Evolutionary conservation across 1,140 invertebrate species (phyloP).

Genomic region (Myzus persicae): DNA sequence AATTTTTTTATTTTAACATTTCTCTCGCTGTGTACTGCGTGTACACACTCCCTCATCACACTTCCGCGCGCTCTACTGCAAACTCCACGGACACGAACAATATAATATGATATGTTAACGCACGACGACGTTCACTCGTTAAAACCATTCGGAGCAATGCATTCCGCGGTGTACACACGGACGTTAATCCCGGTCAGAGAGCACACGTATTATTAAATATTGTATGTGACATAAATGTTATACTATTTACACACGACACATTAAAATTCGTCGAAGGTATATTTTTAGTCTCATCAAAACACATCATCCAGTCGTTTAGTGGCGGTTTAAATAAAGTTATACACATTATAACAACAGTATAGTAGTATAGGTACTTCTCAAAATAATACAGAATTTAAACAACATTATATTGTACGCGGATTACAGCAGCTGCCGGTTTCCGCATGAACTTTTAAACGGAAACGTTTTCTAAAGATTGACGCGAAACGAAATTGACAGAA

Average conservation of each 20-base stretch:
- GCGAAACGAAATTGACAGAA: background rate
- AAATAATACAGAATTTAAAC: too few species aligned
- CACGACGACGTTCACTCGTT: background rate
- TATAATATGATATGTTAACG: background rate
- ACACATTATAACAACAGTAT: too few species aligned
- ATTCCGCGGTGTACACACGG: background rate
- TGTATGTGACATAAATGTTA: background rate
- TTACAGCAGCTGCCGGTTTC: too few species aligned
- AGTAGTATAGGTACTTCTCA: too few species aligned
- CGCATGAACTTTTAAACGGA: background rate
- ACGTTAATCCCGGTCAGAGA: background rate
- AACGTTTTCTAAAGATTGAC: background rate
- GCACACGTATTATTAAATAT: background rate
- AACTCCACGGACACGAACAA: background rate
- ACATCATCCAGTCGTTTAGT: too few species aligned
- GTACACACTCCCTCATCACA: background rate
- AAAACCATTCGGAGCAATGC: background rate
- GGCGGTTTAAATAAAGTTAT: too few species aligned
- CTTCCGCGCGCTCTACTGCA: background rate
- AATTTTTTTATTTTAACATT: slow-evolving; percentile 4
- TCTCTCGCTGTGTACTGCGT: background rate
- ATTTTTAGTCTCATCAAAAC: background rate
- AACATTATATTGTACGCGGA: too few species aligned
- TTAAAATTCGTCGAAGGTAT: background rate
- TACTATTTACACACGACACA: background rate